Percentiles rank a stretch among this genome's conserved stretches.
Evolutionary conservation across 2,113 vertebrate species (phyloP).

Genomic region (human (Homo sapiens)): GRCh38 chr1:78794001-78794500

Average conservation of each 20-base stretch:
- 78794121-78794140: neutral
- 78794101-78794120: neutral
- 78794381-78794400: neutral
- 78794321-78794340: neutral
- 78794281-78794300: neutral
- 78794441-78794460: neutral
- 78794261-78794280: neutral
- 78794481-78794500: neutral
- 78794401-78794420: neutral
- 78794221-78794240: neutral
- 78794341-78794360: neutral
- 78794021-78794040: neutral
- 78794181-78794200: neutral
- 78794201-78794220: neutral
- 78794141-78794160: neutral
- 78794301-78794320: neutral
- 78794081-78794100: neutral
- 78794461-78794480: neutral
- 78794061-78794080: neutral
- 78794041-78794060: neutral
- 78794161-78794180: neutral
- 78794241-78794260: neutral
- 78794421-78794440: neutral
- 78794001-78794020: neutral
- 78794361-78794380: neutral